phyloP scores from a whole-genome alignment of 1,140 invertebrate species.

The Drosophila bifasciata region DNA sequence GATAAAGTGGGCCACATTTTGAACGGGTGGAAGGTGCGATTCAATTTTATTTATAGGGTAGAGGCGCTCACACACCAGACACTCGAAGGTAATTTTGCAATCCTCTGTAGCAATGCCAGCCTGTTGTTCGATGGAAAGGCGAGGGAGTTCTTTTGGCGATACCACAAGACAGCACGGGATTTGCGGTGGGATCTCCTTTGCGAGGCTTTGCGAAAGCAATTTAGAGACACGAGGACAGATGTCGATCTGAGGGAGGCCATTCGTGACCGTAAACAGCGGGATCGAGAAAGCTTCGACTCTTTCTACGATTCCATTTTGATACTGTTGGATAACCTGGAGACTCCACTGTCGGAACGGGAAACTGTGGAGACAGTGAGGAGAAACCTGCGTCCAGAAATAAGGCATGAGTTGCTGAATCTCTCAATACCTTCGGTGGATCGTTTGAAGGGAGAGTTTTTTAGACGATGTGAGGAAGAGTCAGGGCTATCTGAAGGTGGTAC shows the following conservation, averaged over 20 bases:
- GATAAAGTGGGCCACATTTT: too few species aligned
- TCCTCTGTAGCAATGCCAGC: conserved; percentile 3
- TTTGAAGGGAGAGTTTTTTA: conserved; percentile 5
- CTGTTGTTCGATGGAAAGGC: conserved; percentile 2
- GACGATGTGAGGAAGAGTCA: not conserved
- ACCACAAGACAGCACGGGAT: not conserved
- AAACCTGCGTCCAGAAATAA: conserved; percentile 5
- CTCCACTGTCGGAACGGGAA: not conserved
- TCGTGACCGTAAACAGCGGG: not conserved
- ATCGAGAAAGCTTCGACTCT: not conserved
- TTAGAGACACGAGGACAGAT: not conserved
- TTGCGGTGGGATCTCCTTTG: not conserved
- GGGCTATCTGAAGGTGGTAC: not conserved
- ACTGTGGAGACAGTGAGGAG: not conserved
- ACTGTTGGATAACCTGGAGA: not conserved
- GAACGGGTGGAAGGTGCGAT: too few species aligned
- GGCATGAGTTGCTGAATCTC: not conserved
- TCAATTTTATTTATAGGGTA: too few species aligned
- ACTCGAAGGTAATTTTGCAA: too few species aligned
- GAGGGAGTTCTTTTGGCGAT: not conserved
- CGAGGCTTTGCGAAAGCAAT: not conserved
- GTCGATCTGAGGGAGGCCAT: not conserved
- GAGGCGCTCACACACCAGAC: too few species aligned
- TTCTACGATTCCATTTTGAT: too few species aligned
- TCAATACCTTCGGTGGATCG: not conserved